Evolutionary conservation across 1,140 invertebrate species (phyloP).

Genomic region (Prorops nasuta): DNA sequence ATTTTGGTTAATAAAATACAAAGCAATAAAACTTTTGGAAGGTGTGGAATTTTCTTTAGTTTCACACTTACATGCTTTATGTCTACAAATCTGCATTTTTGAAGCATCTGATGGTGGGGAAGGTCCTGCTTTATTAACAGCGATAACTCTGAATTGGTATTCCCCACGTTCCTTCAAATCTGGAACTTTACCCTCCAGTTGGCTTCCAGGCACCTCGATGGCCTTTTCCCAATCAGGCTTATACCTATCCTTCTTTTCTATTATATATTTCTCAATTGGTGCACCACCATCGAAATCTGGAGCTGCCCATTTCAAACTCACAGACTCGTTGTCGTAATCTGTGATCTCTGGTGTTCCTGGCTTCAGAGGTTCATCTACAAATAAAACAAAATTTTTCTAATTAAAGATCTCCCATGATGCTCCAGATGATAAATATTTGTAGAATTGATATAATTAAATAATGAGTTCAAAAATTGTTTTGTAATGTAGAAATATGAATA

Average conservation of each 20-base stretch:
- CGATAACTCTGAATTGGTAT: slow-evolving; percentile 93
- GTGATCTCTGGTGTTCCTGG: slow-evolving; percentile 87
- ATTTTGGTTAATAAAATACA: not conserved
- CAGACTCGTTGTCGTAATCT: slow-evolving; percentile 91
- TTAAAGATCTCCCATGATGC: no score
- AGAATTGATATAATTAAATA: no score
- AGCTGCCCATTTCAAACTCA: slow-evolving; percentile 90
- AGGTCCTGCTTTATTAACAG: slow-evolving; percentile 94
- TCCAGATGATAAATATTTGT: no score
- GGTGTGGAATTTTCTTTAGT: not conserved
- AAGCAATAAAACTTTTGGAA: slow-evolving; percentile 2
- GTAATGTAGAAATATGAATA: no score
- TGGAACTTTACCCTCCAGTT: slow-evolving; percentile 75
- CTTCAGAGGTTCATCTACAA: slow-evolving; percentile 76
- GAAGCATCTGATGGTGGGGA: slow-evolving; percentile 93
- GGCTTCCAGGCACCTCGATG: slow-evolving; percentile 76
- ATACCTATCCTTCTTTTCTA: slow-evolving; percentile 91
- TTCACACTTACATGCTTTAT: slow-evolving; percentile 75
- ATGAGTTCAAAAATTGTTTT: no score
- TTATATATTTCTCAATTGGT: slow-evolving; percentile 93
- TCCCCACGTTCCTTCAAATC: slow-evolving; percentile 88
- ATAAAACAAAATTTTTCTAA: no score
- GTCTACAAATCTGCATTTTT: slow-evolving; percentile 87
- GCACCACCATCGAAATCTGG: slow-evolving; percentile 93
- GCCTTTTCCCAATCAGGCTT: slow-evolving; percentile 81